Percentiles rank a stretch among this genome's conserved stretches.
phyloP scores from a whole-genome alignment of 2,888 invertebrate genomes.

The Tuberolachnus salignus region DNA sequence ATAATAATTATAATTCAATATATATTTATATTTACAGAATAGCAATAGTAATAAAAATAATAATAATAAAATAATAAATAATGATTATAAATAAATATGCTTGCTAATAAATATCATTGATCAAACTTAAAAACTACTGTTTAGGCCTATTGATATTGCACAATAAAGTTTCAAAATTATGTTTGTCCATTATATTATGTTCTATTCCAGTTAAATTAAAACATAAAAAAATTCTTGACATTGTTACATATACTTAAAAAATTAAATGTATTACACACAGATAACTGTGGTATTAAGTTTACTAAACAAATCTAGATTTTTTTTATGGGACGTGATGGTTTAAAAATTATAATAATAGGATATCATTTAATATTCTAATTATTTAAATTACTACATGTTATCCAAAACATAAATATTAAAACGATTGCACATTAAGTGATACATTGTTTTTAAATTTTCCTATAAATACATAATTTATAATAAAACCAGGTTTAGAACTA shows the following conservation, averaged over 20 bases:
- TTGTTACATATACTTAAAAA: not conserved
- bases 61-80: slow-evolving; percentile 29
- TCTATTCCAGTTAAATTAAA: slow-evolving; percentile 6
- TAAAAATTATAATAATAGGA: not conserved
- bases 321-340: not conserved
- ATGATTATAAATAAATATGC: slow-evolving; percentile 10
- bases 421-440: not conserved
- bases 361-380: no score
- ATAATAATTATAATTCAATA: slow-evolving; percentile 31
- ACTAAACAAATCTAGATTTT: not conserved
- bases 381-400: no score
- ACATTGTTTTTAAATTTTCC: not conserved
- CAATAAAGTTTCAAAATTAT: slow-evolving; percentile 4
- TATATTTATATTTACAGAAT: slow-evolving; percentile 19
- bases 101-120: slow-evolving; percentile 1
- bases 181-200: slow-evolving; percentile 27
- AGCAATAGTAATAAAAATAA: slow-evolving; percentile 31
- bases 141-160: slow-evolving; percentile 43
- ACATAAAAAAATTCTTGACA: slow-evolving; percentile 7
- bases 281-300: not conserved
- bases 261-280: slow-evolving; percentile 12
- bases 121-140: slow-evolving; percentile 46
- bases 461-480: not conserved
- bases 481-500: not conserved
- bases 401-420: no score